Evolutionary conservation across 2,797 vertebrate genomes (phyloP).

Genomic region (Gouania willdenowi): DNA sequence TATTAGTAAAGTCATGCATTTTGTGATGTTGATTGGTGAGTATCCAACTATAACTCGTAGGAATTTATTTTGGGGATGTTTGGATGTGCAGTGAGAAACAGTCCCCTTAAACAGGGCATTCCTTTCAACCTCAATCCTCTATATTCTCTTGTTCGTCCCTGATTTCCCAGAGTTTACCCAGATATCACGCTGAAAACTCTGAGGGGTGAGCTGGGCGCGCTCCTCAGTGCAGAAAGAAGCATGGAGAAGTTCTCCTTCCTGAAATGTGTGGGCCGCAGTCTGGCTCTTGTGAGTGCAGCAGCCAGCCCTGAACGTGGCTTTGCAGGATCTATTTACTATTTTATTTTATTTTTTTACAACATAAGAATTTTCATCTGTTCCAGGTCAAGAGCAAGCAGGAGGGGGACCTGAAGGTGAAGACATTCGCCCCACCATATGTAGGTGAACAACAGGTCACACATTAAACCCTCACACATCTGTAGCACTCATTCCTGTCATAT

Average conservation of each 20-base stretch:
- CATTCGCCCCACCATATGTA: constrained; percentile 89
- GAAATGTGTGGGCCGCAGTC: constrained; percentile 88
- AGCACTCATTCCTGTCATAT: background rate
- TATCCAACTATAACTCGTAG: too few relatives aligned
- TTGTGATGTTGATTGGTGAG: too few relatives aligned
- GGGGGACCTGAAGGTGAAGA: constrained; percentile 85
- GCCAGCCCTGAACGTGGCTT: constrained; percentile 15
- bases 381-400: constrained; percentile 91
- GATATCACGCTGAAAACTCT: constrained; percentile 80
- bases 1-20: too few relatives aligned
- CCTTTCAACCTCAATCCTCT: too few relatives aligned
- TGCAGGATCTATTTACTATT: constrained; percentile 28
- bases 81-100: too few relatives aligned
- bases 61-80: too few relatives aligned
- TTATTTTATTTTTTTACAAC: constrained; percentile 7
- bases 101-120: too few relatives aligned
- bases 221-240: constrained; percentile 75
- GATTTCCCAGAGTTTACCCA: constrained; percentile 77
- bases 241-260: constrained; percentile 85
- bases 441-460: constrained; percentile 42
- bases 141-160: background rate
- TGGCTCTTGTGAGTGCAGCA: constrained; percentile 83
- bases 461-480: background rate
- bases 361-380: constrained; percentile 24
- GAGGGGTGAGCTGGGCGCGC: constrained; percentile 73